A percentile compares a stretch with the other conserved stretches of the same genome.
Evolutionary conservation across 2,797 vertebrate genomes (phyloP).

Genomic region (Apodemus agrarius): DNA sequence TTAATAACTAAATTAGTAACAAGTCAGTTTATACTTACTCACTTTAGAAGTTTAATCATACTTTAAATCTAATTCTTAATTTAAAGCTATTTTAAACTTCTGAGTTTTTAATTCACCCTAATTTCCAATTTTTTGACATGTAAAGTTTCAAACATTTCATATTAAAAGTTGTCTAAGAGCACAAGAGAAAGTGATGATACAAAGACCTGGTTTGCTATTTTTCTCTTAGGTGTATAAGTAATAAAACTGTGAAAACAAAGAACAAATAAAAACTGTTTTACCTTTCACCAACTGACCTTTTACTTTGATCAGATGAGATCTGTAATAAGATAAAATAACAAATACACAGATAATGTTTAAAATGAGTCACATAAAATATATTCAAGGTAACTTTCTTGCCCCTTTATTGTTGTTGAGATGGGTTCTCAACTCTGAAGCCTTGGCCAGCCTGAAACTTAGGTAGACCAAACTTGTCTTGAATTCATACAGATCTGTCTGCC

Average conservation of each 20-base stretch:
- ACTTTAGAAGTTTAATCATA: constrained; percentile 16
- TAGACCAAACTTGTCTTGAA: not conserved
- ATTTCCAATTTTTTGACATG: constrained; percentile 1
- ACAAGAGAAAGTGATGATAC: not conserved
- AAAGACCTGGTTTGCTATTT: not conserved
- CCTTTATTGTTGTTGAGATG: not conserved
- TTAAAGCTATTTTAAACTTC: not conserved
- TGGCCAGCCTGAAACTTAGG: not conserved
- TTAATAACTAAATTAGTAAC: constrained; percentile 32
- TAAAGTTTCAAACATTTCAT: constrained; percentile 1
- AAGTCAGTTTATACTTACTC: not conserved
- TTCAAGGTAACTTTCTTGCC: not conserved
- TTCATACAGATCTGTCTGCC: not conserved
- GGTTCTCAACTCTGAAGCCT: too few relatives aligned
- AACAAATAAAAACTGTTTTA: constrained; percentile 46
- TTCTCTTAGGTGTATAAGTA: not conserved
- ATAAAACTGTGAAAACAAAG: constrained; percentile 37
- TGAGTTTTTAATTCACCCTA: not conserved
- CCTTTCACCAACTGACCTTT: constrained; percentile 52
- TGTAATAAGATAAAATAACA: constrained; percentile 65
- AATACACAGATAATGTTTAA: constrained; percentile 11
- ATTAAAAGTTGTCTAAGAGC: constrained; percentile 23
- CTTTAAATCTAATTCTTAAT: not conserved
- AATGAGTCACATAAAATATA: constrained; percentile 14
- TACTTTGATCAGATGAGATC: not conserved